A percentile compares a stretch with the other conserved stretches of the same genome.
These are phyloP conservation scores for Ginglymostoma cirratum DNA, from an alignment of 2,113 vertebrate genomes.

Conservation along the genomic window DNA sequence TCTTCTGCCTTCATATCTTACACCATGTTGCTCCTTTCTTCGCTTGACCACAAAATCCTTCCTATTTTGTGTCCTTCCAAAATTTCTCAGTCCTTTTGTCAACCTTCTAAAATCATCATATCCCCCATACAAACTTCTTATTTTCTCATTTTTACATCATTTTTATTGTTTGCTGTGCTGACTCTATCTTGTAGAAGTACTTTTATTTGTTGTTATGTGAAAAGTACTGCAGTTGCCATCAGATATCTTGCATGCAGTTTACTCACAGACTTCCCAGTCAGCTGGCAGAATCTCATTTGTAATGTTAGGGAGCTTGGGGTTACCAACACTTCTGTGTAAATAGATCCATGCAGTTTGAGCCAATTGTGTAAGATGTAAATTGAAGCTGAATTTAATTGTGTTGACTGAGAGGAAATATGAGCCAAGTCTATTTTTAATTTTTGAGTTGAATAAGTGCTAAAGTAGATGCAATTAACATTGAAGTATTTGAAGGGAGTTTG, in stretches of 20 bases:
- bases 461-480: neutral
- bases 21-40: neutral
- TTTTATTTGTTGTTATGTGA: neutral
- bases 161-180: neutral
- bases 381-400: neutral
- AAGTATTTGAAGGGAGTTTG: too few species aligned
- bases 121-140: too few species aligned
- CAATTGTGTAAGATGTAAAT: neutral
- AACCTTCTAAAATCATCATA: neutral
- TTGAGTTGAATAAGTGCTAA: neutral
- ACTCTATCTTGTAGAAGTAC: neutral
- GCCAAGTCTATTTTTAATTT: neutral
- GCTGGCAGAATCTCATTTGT: neutral
- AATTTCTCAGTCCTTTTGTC: neutral
- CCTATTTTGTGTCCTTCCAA: neutral
- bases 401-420: neutral
- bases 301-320: neutral
- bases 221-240: neutral
- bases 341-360: neutral
- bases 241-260: neutral
- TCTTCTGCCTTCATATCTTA: neutral
- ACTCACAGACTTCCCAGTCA: neutral
- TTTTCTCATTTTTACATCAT: neutral
- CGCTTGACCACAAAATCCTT: neutral
- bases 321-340: neutral